phyloP scores from a whole-genome alignment of 2,888 invertebrate species.

The Tyria jacobaeae region DNA sequence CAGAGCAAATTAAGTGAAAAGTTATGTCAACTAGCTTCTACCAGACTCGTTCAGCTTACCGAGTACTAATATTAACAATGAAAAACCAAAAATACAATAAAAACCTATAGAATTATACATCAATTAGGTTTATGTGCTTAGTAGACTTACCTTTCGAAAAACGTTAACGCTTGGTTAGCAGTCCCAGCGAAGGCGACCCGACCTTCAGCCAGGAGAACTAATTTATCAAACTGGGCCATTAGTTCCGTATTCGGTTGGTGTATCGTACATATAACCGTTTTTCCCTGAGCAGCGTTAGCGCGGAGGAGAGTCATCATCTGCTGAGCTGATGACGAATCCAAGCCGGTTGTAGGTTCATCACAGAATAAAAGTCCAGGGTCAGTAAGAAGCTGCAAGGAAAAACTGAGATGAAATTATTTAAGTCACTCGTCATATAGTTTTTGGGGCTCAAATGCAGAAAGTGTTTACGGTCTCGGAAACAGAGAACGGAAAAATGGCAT shows the following conservation, averaged over 20 bases:
- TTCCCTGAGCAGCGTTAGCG: constrained; percentile 90
- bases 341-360: constrained; percentile 98
- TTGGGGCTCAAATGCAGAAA: no score
- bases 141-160: constrained; percentile 87
- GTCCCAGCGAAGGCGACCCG: constrained; percentile 94
- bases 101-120: no score
- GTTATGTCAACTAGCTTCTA: no score
- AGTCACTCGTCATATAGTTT: no score
- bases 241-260: constrained; percentile 97
- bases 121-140: background rate
- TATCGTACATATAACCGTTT: constrained; percentile 96
- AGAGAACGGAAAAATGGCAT: no score
- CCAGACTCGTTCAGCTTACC: no score
- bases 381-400: constrained; percentile 89
- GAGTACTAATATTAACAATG: no score
- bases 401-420: background rate
- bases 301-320: constrained; percentile 91
- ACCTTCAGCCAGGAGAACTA: constrained; percentile 94
- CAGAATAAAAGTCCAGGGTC: constrained; percentile 97
- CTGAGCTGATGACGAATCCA: constrained; percentile 97
- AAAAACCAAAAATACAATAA: no score
- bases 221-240: constrained; percentile 92
- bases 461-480: no score
- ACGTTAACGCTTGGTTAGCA: constrained; percentile 75
- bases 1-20: no score